Conservation (phyloP, 2,797 vertebrate species). For the Gymnoscopelus braueri region DNA sequence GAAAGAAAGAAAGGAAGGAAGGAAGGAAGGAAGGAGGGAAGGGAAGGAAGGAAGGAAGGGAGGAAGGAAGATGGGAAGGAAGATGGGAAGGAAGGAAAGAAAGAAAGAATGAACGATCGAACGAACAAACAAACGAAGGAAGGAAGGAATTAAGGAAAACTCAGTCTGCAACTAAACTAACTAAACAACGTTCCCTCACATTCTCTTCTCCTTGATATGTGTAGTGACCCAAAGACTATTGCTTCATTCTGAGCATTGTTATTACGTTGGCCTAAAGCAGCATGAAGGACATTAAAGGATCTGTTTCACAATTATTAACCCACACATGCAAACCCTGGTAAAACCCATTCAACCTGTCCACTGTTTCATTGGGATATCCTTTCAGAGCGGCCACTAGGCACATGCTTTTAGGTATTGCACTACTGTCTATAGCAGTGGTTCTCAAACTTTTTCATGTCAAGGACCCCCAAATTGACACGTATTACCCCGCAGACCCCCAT, state of each 20-base stretch:
- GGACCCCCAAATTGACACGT: too few species aligned
- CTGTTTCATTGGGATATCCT: conserved; percentile 13
- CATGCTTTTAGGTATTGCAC: too few species aligned
- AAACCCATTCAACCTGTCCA: neutral
- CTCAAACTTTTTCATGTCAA: too few species aligned
- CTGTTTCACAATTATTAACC: conserved; percentile 60
- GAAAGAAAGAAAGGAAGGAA: too few species aligned
- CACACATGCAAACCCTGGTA: conserved; percentile 13
- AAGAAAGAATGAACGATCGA: neutral
- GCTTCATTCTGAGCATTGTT: neutral
- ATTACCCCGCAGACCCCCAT: too few species aligned
- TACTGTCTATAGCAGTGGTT: too few species aligned
- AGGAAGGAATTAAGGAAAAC: neutral
- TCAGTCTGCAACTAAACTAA: too few species aligned
- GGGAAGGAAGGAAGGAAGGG: neutral
- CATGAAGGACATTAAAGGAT: conserved; percentile 24
- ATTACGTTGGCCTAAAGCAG: conserved; percentile 4
- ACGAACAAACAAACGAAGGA: neutral
- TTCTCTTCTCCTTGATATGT: conserved; percentile 31
- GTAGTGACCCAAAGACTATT: conserved; percentile 6
- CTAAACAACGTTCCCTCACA: too few species aligned
- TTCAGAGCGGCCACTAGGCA: conserved; percentile 37
- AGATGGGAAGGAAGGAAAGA: neutral
- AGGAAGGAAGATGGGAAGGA: neutral
- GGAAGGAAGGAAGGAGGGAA: neutral